Percentiles rank a stretch among this genome's conserved stretches.
phyloP scores from a whole-genome alignment of 2,113 vertebrate species.

The Plecturocebus donacophilus region DNA sequence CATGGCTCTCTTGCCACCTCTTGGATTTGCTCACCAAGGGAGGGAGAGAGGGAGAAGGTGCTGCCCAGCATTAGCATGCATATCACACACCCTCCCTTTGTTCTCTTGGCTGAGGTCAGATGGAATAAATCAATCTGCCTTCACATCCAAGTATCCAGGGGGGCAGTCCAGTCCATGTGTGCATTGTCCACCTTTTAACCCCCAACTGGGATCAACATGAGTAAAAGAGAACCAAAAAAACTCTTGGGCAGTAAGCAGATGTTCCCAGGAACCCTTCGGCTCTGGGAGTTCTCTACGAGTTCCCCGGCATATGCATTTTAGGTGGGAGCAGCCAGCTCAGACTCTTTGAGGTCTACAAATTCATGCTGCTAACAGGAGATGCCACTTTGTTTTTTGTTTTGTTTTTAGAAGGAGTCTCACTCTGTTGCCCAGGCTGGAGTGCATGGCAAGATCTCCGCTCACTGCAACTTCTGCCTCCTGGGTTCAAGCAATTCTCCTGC shows the following conservation, averaged over 20 bases:
- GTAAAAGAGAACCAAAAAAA: neutral
- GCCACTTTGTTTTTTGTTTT: neutral
- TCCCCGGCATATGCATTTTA: neutral
- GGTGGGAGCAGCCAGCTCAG: neutral
- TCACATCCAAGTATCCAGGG: neutral
- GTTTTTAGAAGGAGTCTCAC: no score
- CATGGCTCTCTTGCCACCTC: conserved; percentile 1
- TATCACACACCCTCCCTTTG: conserved; percentile 22
- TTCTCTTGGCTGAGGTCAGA: conserved; percentile 53
- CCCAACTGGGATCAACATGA: neutral
- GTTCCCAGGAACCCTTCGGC: neutral
- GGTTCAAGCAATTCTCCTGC: no score
- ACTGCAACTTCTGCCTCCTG: no score
- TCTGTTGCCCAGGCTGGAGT: no score
- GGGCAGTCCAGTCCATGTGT: neutral
- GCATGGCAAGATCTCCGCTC: no score
- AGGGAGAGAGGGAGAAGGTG: neutral
- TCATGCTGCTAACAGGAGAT: neutral
- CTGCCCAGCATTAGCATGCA: neutral
- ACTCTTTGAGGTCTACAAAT: neutral
- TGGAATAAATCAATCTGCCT: conserved; percentile 39
- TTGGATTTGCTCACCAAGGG: neutral
- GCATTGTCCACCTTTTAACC: neutral
- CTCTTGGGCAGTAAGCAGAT: neutral
- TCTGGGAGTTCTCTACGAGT: neutral